Evolutionary conservation across 2,113 vertebrate species (phyloP), one percentile per base, ranked within the genome.

Genomic region (Eurystomus gularis): DNA sequence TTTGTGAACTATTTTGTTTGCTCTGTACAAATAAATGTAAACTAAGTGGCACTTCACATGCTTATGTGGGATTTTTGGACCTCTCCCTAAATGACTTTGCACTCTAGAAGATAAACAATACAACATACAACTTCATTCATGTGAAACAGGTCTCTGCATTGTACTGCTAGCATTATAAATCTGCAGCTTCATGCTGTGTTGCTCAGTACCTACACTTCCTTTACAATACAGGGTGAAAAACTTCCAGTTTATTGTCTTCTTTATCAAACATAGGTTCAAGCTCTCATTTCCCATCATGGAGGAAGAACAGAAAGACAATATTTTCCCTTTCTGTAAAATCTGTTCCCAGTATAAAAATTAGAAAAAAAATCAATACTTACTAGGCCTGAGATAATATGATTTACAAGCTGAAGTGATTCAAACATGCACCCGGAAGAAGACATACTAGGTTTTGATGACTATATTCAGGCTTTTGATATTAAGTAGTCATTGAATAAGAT

Each of bases 331-430:
- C 29, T 57, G 15, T 73, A 86, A 88, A 77, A 80, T 49, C 54
- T 70, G 17, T 62, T 81, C 77, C 66, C 40, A 2, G 8, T 37
- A 64, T 29, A 88, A 95, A 77, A 95, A 61, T 28, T 46, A 75
- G 52, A 13, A 35, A 62, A 85, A 48, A 54, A 60, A 29, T 68
- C 70, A 88, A 33, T 90, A 66, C 21, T 65, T 92, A 39, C 28
- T 73, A 81, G 68, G 57, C 31, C 28, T 73, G 46, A 80, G 26
- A 80, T 57, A 95, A 83, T 48, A 31, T 81, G 80, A 89, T 83
- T 86, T 78, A 93, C n/a, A 66, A 95, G 72, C 46, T 81, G 16
- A 91, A 91, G 29, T 73, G 49, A 77, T 96, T 93, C 64, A 86
- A 65, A 24, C 77, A 86, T 75, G 24, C 51, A 86, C 24, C 0